Evolutionary conservation across 2,113 vertebrate species (phyloP).

Genomic region (Podarcis raffonei): DNA sequence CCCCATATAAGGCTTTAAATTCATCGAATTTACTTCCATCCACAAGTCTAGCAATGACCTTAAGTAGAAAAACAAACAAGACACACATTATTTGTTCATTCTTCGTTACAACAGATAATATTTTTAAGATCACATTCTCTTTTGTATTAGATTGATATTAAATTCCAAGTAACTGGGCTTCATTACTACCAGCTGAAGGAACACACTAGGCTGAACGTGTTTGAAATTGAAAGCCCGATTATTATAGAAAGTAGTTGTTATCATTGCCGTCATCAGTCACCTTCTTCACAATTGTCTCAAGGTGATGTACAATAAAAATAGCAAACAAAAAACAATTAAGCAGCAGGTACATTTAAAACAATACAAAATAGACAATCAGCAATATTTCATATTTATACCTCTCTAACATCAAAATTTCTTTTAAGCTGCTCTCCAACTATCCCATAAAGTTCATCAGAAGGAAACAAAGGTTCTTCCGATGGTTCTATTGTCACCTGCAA

Average conservation of each 20-base stretch:
- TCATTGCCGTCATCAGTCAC: too few relatives aligned
- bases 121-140: background rate
- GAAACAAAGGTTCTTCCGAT: slow-evolving; percentile 88
- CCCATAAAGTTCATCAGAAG: slow-evolving; percentile 95
- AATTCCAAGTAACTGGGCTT: background rate
- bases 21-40: slow-evolving; percentile 97
- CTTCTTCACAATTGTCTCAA: too few relatives aligned
- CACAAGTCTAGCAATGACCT: slow-evolving; percentile 96
- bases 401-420: slow-evolving; percentile 92
- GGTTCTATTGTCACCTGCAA: slow-evolving; percentile 87
- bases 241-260: too few relatives aligned
- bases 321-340: too few relatives aligned
- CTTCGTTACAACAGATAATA: background rate
- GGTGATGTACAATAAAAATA: too few relatives aligned
- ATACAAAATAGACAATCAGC: background rate
- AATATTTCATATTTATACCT: slow-evolving; percentile 76
- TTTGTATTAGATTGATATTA: background rate
- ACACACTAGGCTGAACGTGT: too few relatives aligned
- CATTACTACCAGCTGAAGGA: background rate
- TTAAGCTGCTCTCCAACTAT: slow-evolving; percentile 94
- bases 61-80: slow-evolving; percentile 56
- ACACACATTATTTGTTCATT: background rate
- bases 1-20: slow-evolving; percentile 98
- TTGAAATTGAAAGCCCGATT: too few relatives aligned
- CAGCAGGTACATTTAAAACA: too few relatives aligned